A percentile compares a stretch with the other conserved stretches of the same genome.
Conservation (phyloP, 2,113 vertebrate genomes). For the Syngnathus typhle region DNA sequence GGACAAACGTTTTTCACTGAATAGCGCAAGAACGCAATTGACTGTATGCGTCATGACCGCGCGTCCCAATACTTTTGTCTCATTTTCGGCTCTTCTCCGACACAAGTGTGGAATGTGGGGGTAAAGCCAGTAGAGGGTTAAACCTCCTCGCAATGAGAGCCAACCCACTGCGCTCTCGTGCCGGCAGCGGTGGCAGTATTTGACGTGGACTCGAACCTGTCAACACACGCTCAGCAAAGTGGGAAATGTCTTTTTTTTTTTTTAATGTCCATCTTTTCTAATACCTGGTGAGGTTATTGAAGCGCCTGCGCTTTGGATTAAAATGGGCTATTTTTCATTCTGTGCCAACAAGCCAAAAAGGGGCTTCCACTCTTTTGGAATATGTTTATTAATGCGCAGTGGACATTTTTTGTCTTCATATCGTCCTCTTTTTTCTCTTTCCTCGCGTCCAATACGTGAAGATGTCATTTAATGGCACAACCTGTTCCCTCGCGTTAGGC, state of each 20-base stretch:
- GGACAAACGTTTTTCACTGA: too few species aligned
- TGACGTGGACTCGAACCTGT: slow-evolving; percentile 68
- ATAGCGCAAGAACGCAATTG: too few species aligned
- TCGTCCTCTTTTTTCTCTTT: slow-evolving; percentile 14
- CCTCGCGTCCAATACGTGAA: slow-evolving; percentile 31
- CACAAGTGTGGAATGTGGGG: neutral
- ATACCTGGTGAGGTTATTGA: slow-evolving; percentile 6
- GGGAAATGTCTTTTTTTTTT: neutral
- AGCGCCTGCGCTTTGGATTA: slow-evolving; percentile 33
- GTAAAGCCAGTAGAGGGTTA: slow-evolving; percentile 45
- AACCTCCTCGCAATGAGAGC: slow-evolving; percentile 41
- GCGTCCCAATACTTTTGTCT: neutral
- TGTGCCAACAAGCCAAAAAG: slow-evolving; percentile 19
- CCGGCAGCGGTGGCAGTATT: slow-evolving; percentile 45
- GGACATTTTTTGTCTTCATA: slow-evolving; percentile 28
- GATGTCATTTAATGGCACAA: slow-evolving; percentile 13
- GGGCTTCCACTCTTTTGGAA: slow-evolving; percentile 51
- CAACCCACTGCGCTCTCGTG: slow-evolving; percentile 38
- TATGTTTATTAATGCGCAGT: slow-evolving; percentile 47
- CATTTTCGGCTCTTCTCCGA: neutral
- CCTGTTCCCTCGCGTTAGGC: slow-evolving; percentile 24
- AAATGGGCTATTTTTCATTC: slow-evolving; percentile 31
- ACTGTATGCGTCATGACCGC: too few species aligned
- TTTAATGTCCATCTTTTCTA: neutral
- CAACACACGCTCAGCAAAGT: slow-evolving; percentile 50